Evolutionary conservation across 1,140 invertebrate genomes (phyloP), one percentile per base, ranked within the genome.

Genomic region (Limonius californicus): DNA sequence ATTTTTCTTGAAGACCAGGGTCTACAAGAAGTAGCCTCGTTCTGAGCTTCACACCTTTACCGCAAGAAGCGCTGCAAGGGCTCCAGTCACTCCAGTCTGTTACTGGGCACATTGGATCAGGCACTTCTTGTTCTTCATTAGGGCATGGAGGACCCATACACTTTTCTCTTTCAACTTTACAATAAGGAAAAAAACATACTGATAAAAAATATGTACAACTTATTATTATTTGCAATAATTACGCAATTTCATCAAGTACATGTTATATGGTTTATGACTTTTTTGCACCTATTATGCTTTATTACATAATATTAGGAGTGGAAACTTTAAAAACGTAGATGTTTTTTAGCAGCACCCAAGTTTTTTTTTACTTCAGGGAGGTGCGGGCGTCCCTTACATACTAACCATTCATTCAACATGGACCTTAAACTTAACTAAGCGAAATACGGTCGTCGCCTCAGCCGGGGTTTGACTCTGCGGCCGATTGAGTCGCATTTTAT

Each of bases 51-150:
- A 87, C 78, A 1, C 90, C 90, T 66, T 81, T 81, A 0, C 88
- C 89, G 66, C 89, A 90, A 14, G 84, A 81, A 1, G 82, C 83
- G n/a, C 83, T 86, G 72, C 89, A 91, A 0, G 87, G 87, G 21
- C 85, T 86, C 87, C 88, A 91, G 57, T 88, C 82, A 54, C 84
- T 85, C 87, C 87, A 89, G 0, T 83, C 80, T 0, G 87, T 87
- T 14, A 89, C 84, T 39, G 85, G 79, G 69, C 88, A 90, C 59
- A 78, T 73, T 0, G 85, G 81, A 77, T 86, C 84, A 0, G 77
- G 69, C 0, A 80, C 55, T 64, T 87, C 83, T n/a, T 77, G 69
- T 65, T 82, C 76, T 55, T 79, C 74, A 43, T 78, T 74, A 0
- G 69, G 71, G 72, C 89, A 91, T 0, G 82, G 77, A 0, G 85